Percentiles rank a stretch among this genome's conserved stretches.
These are phyloP conservation scores for Coptodon rendalli DNA, from an alignment of 2,113 vertebrate species.

Conservation along the genomic window DNA sequence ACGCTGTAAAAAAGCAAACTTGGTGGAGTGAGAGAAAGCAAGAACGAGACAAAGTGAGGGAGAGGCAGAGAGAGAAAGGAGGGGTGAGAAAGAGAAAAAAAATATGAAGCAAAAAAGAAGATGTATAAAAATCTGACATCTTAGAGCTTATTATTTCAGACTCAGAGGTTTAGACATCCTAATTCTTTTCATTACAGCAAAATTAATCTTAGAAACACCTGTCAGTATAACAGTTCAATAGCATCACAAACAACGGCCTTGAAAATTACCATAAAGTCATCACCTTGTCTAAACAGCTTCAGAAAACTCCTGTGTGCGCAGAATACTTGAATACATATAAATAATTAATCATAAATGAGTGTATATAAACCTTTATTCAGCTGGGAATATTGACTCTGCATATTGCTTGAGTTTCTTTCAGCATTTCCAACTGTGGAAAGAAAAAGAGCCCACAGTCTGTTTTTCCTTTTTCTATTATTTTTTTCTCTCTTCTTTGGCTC, in stretches of 20 bases:
- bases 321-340: neutral
- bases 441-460: neutral
- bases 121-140: neutral
- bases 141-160: neutral
- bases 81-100: neutral
- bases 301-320: neutral
- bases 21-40: neutral
- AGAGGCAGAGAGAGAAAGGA: neutral
- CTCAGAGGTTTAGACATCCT: neutral
- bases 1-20: neutral
- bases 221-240: neutral
- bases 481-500: neutral
- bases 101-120: neutral
- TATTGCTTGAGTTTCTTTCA: neutral
- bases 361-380: neutral
- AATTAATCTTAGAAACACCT: neutral
- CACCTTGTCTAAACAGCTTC: neutral
- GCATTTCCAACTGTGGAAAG: neutral
- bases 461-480: neutral
- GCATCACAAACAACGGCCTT: neutral
- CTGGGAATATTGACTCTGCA: neutral
- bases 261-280: neutral
- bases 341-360: neutral
- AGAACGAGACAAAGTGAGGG: neutral
- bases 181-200: neutral